Conservation (phyloP, 2,797 vertebrate genomes). For the Premnoplex brunnescens region DNA sequence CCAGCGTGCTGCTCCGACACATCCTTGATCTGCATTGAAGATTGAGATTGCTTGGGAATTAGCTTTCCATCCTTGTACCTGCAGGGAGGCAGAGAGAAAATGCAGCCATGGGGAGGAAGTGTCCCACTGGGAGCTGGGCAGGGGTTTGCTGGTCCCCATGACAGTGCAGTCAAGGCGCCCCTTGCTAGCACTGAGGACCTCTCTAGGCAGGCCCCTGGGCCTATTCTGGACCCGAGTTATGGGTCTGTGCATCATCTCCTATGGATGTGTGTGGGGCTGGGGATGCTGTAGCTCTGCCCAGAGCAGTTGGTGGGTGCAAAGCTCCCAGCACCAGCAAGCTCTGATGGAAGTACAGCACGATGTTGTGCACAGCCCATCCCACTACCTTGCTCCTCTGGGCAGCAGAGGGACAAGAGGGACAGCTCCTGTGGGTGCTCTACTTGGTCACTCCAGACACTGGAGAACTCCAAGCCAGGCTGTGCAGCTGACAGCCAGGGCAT, state of each 20-base stretch:
- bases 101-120: constrained; percentile 56
- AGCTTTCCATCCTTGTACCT: constrained; percentile 92
- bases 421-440: background rate
- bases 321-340: background rate
- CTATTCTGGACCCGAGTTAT: background rate
- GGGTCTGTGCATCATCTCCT: background rate
- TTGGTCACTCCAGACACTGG: background rate
- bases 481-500: background rate
- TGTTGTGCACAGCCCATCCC: background rate
- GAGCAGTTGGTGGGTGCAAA: background rate
- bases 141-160: background rate
- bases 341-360: background rate
- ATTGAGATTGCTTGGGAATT: constrained; percentile 85
- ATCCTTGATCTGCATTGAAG: constrained; percentile 90
- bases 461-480: background rate
- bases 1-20: constrained; percentile 88
- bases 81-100: constrained; percentile 50
- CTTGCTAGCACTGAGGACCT: background rate
- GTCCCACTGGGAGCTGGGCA: constrained; percentile 20
- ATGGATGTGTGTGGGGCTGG: background rate
- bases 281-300: background rate
- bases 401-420: background rate
- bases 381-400: background rate
- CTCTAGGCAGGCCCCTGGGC: background rate
- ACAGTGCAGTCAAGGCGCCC: background rate